Conservation (phyloP, 2,797 vertebrate genomes). For the Galagoides demidoff region DNA sequence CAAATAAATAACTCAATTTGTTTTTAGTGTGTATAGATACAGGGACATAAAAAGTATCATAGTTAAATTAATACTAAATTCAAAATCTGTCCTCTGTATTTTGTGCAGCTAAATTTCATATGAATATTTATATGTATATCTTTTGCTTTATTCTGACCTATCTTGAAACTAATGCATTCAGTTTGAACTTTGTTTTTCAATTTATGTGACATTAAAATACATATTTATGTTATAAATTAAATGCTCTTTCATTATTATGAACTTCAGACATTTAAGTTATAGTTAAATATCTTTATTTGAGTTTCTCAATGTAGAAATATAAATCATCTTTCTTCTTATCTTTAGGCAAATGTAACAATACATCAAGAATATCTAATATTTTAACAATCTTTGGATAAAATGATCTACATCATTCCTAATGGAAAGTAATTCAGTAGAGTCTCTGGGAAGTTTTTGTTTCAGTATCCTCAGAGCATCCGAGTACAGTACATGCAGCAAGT, state of each 20-base stretch:
- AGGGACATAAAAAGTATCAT: conserved; percentile 26
- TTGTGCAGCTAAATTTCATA: not conserved
- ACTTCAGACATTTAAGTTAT: conserved; percentile 59
- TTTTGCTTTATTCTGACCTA: conserved; percentile 64
- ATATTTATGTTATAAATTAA: conserved; percentile 57
- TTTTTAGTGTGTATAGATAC: not conserved
- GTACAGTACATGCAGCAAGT: conserved; percentile 82
- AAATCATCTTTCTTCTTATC: conserved; percentile 68
- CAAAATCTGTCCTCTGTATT: conserved; percentile 47
- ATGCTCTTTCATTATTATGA: conserved; percentile 43
- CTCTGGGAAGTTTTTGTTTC: conserved; percentile 83
- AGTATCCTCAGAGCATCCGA: conserved; percentile 72
- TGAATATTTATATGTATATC: not conserved
- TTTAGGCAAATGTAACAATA: conserved; percentile 37
- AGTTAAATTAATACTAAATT: conserved; percentile 60
- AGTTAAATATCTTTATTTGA: conserved; percentile 72
- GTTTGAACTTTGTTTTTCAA: conserved; percentile 62
- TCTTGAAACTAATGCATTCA: conserved; percentile 66
- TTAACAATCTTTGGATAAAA: conserved; percentile 73
- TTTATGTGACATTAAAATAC: conserved; percentile 64
- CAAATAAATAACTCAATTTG: not conserved
- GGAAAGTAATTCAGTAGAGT: conserved; percentile 65
- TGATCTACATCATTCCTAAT: conserved; percentile 30
- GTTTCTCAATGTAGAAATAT: conserved; percentile 64
- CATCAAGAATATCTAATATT: not conserved